Conservation (phyloP, 2,797 vertebrate genomes). For the Phoxinus dragarum region DNA sequence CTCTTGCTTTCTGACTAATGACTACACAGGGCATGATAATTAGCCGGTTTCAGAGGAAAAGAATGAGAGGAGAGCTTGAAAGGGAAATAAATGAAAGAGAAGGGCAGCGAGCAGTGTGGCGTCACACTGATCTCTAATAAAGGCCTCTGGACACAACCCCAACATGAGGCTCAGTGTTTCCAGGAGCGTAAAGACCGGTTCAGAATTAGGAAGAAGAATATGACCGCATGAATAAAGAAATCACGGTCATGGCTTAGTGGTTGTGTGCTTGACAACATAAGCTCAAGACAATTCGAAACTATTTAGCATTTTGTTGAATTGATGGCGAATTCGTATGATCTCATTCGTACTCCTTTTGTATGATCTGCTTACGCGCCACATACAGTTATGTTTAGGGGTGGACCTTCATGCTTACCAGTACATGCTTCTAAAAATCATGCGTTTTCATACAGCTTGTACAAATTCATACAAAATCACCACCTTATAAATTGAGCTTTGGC, state of each 20-base stretch:
- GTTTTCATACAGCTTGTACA: background rate
- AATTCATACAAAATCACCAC: background rate
- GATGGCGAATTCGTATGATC: background rate
- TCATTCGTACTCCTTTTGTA: background rate
- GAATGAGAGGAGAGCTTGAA: constrained; percentile 10
- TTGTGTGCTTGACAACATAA: constrained; percentile 2
- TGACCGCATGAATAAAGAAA: background rate
- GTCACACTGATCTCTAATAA: constrained; percentile 45
- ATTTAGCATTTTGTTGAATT: background rate
- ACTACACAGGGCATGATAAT: constrained; percentile 52
- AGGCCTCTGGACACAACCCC: constrained; percentile 7
- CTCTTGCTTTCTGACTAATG: constrained; percentile 39
- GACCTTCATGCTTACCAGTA: background rate
- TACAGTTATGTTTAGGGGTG: background rate
- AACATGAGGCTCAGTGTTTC: background rate
- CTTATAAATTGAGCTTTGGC: background rate
- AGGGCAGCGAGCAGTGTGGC: constrained; percentile 44
- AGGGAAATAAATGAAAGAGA: constrained; percentile 49
- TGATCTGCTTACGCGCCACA: background rate
- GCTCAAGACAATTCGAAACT: background rate
- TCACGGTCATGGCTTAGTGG: background rate
- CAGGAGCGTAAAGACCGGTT: background rate
- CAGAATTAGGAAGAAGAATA: background rate
- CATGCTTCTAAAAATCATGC: background rate
- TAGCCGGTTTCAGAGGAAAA: constrained; percentile 23